These are phyloP conservation scores for Drosophila stalkeri DNA, from an alignment of 2,888 invertebrate genomes.

Conservation along the genomic window DNA sequence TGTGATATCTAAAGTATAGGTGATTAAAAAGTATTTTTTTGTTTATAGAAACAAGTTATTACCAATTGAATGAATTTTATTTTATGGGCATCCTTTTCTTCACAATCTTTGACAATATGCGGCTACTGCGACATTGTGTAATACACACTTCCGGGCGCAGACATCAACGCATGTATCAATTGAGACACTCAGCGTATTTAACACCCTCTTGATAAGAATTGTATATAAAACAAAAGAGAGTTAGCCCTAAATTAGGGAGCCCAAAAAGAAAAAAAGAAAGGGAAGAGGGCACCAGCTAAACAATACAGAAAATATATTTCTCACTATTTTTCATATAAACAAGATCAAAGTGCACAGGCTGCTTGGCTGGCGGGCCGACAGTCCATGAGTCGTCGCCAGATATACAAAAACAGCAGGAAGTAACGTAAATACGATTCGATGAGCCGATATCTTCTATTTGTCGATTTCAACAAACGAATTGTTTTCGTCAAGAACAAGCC, in stretches of 20 bases:
- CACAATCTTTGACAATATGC: constrained; percentile 46
- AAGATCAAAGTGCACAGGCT: constrained; percentile 74
- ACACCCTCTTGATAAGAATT: constrained; percentile 75
- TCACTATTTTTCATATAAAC: constrained; percentile 77
- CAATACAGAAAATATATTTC: constrained; percentile 62
- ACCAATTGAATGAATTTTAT: not conserved
- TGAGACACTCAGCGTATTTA: constrained; percentile 55
- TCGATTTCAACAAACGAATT: constrained; percentile 65
- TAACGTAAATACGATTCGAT: constrained; percentile 69
- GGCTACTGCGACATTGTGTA: constrained; percentile 38
- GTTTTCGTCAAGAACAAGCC: constrained; percentile 70
- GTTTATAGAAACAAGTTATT: not conserved
- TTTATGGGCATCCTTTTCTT: constrained; percentile 21
- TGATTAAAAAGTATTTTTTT: not conserved
- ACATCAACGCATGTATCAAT: constrained; percentile 39
- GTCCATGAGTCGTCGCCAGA: constrained; percentile 70
- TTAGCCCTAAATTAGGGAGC: constrained; percentile 2
- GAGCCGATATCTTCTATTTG: constrained; percentile 49
- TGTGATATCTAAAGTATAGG: not conserved
- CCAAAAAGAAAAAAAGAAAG: not conserved
- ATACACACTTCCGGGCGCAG: constrained; percentile 50
- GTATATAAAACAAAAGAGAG: constrained; percentile 63
- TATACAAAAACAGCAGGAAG: constrained; percentile 78
- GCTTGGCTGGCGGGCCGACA: constrained; percentile 38
- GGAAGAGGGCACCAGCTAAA: constrained; percentile 14